These are phyloP conservation scores for Atopsyche davidsoni DNA, from an alignment of 1,140 invertebrate species.

Conservation along the genomic window DNA sequence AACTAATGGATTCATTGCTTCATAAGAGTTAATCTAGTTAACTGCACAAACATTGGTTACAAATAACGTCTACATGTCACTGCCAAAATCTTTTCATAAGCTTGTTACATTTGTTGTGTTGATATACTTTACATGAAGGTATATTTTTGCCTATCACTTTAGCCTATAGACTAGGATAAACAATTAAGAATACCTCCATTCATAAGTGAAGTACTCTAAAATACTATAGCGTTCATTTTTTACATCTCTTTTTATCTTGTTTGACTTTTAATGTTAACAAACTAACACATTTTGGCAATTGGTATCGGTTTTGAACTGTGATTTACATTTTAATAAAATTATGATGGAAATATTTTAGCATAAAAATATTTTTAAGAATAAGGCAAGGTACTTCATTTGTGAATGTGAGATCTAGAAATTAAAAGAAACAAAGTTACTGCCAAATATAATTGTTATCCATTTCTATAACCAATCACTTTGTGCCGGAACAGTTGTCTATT, in stretches of 20 bases:
- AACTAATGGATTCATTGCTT: neutral
- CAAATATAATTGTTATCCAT: slow-evolving; percentile 12
- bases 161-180: slow-evolving; percentile 12
- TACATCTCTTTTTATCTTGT: neutral
- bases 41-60: slow-evolving; percentile 25
- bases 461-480: too few relatives aligned
- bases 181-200: slow-evolving; percentile 4
- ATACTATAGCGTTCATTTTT: neutral
- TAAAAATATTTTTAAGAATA: too few relatives aligned
- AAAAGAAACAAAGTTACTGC: slow-evolving; percentile 12
- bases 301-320: too few relatives aligned
- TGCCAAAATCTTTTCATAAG: slow-evolving; percentile 29
- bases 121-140: slow-evolving; percentile 6
- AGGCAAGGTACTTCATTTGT: slow-evolving; percentile 12
- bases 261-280: too few relatives aligned
- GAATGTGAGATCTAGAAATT: slow-evolving; percentile 7
- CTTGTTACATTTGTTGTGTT: slow-evolving; percentile 24
- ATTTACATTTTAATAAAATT: too few relatives aligned
- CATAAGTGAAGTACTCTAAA: slow-evolving; percentile 13
- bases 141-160: slow-evolving; percentile 11
- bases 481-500: too few relatives aligned
- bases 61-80: slow-evolving; percentile 27
- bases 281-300: too few relatives aligned
- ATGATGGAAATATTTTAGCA: too few relatives aligned
- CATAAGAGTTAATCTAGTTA: neutral